Percentiles rank a stretch among this genome's conserved stretches.
These are phyloP conservation scores for Sardinella longiceps DNA, from an alignment of 2,797 vertebrate genomes.

Conservation along the genomic window DNA sequence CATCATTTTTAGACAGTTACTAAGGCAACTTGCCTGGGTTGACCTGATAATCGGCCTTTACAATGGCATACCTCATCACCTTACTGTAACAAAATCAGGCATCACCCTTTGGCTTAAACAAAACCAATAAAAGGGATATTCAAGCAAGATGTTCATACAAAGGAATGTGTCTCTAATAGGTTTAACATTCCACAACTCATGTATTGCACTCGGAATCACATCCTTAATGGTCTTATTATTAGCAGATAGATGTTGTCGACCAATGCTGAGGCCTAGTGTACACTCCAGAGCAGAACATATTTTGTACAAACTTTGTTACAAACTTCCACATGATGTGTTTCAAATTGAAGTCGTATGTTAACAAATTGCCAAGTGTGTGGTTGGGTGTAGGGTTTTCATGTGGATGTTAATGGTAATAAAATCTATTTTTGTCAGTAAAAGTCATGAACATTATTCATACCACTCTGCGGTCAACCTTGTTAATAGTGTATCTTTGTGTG, in stretches of 20 bases:
- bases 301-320: neutral
- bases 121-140: neutral
- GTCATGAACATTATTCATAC: neutral
- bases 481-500: neutral
- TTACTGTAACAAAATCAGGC: neutral
- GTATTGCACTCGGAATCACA: neutral
- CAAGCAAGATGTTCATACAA: neutral
- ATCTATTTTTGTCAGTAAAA: conserved; percentile 25
- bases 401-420: conserved; percentile 8
- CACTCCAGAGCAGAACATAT: neutral
- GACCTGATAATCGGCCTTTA: neutral
- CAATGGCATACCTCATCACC: neutral
- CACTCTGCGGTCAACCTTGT: neutral
- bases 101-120: neutral
- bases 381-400: neutral
- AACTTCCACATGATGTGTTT: neutral
- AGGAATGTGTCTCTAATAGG: neutral
- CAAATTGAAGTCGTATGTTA: neutral
- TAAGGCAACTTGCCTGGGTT: neutral
- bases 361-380: conserved; percentile 7
- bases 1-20: neutral
- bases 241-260: neutral
- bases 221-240: neutral
- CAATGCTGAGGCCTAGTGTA: neutral
- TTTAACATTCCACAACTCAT: neutral